A percentile compares a stretch with the other conserved stretches of the same genome.
Conservation (phyloP, 2,113 vertebrate genomes). For the Galeopterus variegatus region DNA sequence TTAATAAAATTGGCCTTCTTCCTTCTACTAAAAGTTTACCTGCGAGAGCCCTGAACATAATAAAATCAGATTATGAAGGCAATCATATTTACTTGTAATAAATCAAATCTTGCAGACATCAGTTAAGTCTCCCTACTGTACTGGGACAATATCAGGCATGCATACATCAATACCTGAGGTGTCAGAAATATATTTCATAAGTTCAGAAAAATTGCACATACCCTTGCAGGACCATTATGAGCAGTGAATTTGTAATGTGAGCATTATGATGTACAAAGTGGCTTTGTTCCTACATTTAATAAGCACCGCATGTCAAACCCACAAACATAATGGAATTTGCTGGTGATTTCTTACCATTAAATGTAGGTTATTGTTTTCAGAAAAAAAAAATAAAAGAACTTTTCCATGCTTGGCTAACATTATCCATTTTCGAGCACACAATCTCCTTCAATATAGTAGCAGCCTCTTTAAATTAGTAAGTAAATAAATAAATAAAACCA, state of each 20-base stretch:
- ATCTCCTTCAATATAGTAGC: conserved; percentile 68
- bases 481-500: conserved; percentile 81
- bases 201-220: conserved; percentile 90
- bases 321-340: conserved; percentile 91
- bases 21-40: conserved; percentile 95
- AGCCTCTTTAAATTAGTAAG: conserved; percentile 81
- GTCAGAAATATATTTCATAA: conserved; percentile 93
- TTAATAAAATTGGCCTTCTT: conserved; percentile 96
- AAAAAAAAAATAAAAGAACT: conserved; percentile 73
- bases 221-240: conserved; percentile 89
- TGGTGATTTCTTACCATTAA: conserved; percentile 90
- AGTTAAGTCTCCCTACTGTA: conserved; percentile 92
- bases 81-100: conserved; percentile 99
- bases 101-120: conserved; percentile 97
- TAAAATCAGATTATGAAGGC: conserved; percentile 99
- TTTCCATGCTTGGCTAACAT: conserved; percentile 85
- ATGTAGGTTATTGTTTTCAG: conserved; percentile 89
- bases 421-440: conserved; percentile 86
- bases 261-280: conserved; percentile 94
- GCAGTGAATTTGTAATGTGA: conserved; percentile 91
- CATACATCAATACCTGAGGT: conserved; percentile 91
- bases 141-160: conserved; percentile 89
- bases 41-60: conserved; percentile 97
- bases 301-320: conserved; percentile 93
- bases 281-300: conserved; percentile 96